Percentiles rank a stretch among this genome's conserved stretches.
phyloP scores from a whole-genome alignment of 2,797 vertebrate genomes.

The Sparus aurata region DNA sequence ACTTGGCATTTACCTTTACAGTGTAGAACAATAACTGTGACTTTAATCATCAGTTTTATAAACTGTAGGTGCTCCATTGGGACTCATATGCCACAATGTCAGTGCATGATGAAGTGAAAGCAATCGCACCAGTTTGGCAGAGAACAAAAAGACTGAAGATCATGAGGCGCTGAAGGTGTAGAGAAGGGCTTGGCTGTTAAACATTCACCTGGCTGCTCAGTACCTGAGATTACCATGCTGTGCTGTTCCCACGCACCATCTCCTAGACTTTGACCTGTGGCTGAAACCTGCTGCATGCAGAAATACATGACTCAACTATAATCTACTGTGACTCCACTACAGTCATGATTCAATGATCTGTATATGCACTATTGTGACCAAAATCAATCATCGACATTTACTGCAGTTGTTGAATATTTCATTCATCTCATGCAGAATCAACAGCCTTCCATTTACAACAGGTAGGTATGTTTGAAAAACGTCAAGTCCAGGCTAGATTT shows the following conservation, averaged over 20 bases:
- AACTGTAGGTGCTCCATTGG: slow-evolving; percentile 30
- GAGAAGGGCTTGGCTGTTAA: not conserved
- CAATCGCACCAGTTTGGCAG: not conserved
- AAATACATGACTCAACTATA: not conserved
- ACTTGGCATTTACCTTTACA: slow-evolving; percentile 40
- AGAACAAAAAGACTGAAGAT: not conserved
- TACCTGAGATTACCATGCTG: too few species aligned
- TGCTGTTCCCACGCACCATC: not conserved
- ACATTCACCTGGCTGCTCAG: slow-evolving; percentile 13
- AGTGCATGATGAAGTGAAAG: slow-evolving; percentile 4
- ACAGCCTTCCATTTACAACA: too few species aligned
- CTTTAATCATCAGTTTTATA: not conserved
- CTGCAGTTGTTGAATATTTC: not conserved
- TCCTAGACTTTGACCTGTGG: slow-evolving; percentile 38
- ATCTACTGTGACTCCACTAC: not conserved
- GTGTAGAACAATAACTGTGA: slow-evolving; percentile 34
- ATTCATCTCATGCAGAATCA: too few species aligned
- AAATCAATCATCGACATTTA: not conserved
- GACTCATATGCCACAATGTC: not conserved
- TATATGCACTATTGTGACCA: not conserved
- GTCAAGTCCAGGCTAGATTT: too few species aligned
- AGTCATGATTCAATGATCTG: too few species aligned
- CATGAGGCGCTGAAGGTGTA: not conserved
- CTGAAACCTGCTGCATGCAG: not conserved
- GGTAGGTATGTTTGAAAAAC: too few species aligned